Evolutionary conservation across 2,888 invertebrate species (phyloP).

Genomic region (Apamea crenata): DNA sequence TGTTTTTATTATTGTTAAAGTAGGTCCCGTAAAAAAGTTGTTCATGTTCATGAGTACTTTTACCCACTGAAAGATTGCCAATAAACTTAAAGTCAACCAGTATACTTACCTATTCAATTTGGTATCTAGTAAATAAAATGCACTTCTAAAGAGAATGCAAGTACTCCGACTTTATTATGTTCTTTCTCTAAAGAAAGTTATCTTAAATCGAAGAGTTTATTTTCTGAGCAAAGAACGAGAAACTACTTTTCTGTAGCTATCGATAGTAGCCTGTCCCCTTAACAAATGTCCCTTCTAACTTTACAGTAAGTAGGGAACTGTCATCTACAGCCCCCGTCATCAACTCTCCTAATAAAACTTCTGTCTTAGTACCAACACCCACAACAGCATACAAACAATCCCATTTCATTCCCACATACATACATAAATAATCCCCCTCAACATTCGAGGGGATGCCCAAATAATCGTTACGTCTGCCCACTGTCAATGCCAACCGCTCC

Average conservation of each 20-base stretch:
- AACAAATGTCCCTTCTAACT: neutral
- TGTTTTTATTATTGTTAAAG: too few species aligned
- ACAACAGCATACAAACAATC: slow-evolving; percentile 9
- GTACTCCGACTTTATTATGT: neutral
- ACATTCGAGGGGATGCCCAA: slow-evolving; percentile 42
- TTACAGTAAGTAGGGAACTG: neutral
- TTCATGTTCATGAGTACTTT: neutral
- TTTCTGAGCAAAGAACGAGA: neutral
- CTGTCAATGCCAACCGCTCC: slow-evolving; percentile 58
- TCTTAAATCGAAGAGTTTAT: slow-evolving; percentile 17
- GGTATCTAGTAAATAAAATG: slow-evolving; percentile 8
- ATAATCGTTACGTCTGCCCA: slow-evolving; percentile 63
- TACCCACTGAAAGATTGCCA: neutral
- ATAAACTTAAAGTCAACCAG: neutral
- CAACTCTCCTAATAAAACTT: slow-evolving; percentile 16
- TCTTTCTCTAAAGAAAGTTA: neutral
- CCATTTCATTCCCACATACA: slow-evolving; percentile 15
- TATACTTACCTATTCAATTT: neutral
- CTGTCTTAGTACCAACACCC: neutral
- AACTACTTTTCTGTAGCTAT: neutral
- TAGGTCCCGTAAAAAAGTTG: neutral
- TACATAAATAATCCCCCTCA: slow-evolving; percentile 27
- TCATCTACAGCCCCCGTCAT: neutral
- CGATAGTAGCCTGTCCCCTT: neutral
- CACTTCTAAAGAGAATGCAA: neutral